Conservation (phyloP, 2,888 invertebrate genomes). For the Heteromyza rotundicornis region DNA sequence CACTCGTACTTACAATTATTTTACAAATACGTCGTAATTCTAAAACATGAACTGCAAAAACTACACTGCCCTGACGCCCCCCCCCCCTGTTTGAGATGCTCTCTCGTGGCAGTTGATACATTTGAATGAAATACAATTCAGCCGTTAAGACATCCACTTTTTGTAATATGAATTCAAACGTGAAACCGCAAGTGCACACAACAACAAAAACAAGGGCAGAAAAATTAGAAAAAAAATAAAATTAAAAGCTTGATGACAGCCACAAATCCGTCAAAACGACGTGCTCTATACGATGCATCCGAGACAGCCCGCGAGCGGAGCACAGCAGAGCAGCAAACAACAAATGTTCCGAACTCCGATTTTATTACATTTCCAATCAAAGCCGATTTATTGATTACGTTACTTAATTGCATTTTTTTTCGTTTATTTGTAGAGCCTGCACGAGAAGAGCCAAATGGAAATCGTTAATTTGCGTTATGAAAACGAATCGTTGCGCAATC, state of each 20-base stretch:
- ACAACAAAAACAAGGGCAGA: constrained; percentile 19
- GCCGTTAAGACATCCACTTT: constrained; percentile 31
- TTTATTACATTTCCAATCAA: not conserved
- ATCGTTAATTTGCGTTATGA: constrained; percentile 73
- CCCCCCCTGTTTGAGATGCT: too few relatives aligned
- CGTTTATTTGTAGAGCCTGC: constrained; percentile 46
- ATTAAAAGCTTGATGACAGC: constrained; percentile 12
- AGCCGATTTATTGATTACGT: not conserved
- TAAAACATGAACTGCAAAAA: too few relatives aligned
- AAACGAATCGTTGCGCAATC: constrained; percentile 76
- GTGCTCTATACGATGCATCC: too few relatives aligned
- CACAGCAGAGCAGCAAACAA: too few relatives aligned
- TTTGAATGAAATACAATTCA: constrained; percentile 27
- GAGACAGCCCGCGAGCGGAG: too few relatives aligned
- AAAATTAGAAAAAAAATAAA: constrained; percentile 8
- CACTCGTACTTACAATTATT: too few relatives aligned
- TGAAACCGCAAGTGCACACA: constrained; percentile 38
- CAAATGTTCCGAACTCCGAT: not conserved
- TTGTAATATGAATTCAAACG: constrained; percentile 43
- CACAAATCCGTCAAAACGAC: constrained; percentile 5
- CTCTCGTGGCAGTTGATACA: too few relatives aligned
- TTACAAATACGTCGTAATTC: too few relatives aligned
- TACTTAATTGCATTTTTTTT: constrained; percentile 11
- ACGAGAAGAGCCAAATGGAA: constrained; percentile 61
- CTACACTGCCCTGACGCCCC: too few relatives aligned